Base-by-base conservation (phyloP, 2,888 invertebrate genomes). In the Theodoxus fluviatilis region DNA sequence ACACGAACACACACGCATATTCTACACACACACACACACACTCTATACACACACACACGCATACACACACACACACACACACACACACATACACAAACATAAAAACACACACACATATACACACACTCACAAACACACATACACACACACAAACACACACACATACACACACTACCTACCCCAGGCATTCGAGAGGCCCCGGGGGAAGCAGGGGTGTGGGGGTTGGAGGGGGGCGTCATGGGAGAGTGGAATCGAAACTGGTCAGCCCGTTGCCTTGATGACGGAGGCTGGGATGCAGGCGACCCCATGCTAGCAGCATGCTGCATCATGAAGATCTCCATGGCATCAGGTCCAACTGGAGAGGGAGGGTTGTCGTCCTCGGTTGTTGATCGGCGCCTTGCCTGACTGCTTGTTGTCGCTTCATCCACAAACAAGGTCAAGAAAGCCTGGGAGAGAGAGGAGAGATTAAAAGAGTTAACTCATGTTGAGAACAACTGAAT, bases 341-440 rank as follows among this genome's bases (percentile, higher is more conserved):
- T 78, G 38, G 82, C 73, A 71, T 86, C 85, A 85, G 94, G 92
- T 0, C 94, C 92, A 80, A 95, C 92, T 0, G 97, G 97, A 0
- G 96, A 96, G 0, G 96, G 94, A 0, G 97, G 97, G 88, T 97
- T 96, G 84, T 98, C 97, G 83, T 98, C 97, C 86, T 97, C 97
- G 1, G 94, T 94, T 78, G 96, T 92, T 0, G 95, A 93, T 71
- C 94, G 89, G 0, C 92, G 88, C n/a, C 94, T 89, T 38, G 83
- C 80, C 78, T 92, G 94, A 55, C 94, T 92, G 12, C 94, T 94
- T 12, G 80, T 77, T 37, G 82, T 81, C 71, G 91, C 93, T 83
- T 97, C 96, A 82, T 97, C 96, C 0, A 96, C 95, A 85, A 96
- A 97, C 86, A 96, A 94, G 12, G 94, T 94, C 38, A 98, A 89